A percentile compares a stretch with the other conserved stretches of the same genome.
phyloP scores from a whole-genome alignment of 2,113 vertebrate genomes.

The Plectropomus leopardus region DNA sequence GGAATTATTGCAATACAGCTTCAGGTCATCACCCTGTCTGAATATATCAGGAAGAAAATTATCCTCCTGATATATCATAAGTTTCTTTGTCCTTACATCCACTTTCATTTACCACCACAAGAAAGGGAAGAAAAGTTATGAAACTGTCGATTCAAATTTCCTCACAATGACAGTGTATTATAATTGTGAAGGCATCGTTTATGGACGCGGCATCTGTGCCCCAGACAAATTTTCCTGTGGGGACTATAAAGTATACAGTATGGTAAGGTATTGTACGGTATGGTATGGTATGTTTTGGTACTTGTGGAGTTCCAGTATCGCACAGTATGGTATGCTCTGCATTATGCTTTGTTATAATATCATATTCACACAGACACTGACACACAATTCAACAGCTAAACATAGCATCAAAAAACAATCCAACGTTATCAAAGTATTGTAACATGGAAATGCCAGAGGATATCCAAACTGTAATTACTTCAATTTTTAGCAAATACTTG shows the following conservation, averaged over 20 bases:
- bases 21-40: neutral
- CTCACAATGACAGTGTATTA: neutral
- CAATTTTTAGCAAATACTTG: neutral
- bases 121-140: neutral
- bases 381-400: neutral
- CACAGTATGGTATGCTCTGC: too few relatives aligned
- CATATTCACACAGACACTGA: neutral
- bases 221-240: too few relatives aligned
- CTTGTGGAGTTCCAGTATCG: too few relatives aligned
- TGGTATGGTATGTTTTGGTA: too few relatives aligned
- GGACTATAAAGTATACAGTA: too few relatives aligned
- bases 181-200: too few relatives aligned
- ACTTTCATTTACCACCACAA: neutral
- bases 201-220: too few relatives aligned
- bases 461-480: neutral
- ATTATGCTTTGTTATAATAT: too few relatives aligned
- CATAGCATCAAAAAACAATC: neutral
- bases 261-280: too few relatives aligned
- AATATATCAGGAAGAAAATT: neutral
- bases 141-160: neutral
- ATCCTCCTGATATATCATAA: neutral
- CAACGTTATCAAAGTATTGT: neutral
- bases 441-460: neutral
- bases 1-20: neutral
- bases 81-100: constrained; percentile 1